Conservation (phyloP, 1,140 invertebrate species). For the Armadillidium nasatum region DNA sequence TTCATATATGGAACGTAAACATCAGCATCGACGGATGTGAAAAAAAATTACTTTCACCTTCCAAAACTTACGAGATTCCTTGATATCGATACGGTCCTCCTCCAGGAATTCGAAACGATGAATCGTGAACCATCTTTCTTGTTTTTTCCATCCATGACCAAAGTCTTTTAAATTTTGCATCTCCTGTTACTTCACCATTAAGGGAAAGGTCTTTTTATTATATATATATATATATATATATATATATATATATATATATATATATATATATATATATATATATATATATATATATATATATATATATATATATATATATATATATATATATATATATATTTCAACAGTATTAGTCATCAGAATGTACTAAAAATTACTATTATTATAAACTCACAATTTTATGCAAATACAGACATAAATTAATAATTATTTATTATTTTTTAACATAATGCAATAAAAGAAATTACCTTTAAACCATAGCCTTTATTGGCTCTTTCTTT, state of each 20-base stretch:
- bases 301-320: no score
- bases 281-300: constrained; percentile 2
- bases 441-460: no score
- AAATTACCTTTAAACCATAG: constrained; percentile 71
- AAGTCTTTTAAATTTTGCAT: constrained; percentile 57
- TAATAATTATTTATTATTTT: no score
- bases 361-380: no score
- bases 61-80: constrained; percentile 53
- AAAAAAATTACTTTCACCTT: no score
- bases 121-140: constrained; percentile 63
- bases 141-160: constrained; percentile 73
- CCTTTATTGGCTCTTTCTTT: constrained; percentile 63
- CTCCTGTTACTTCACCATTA: constrained; percentile 43
- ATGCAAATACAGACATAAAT: no score
- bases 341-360: no score
- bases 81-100: constrained; percentile 58
- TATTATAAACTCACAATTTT: no score
- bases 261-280: constrained; percentile 20
- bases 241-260: constrained; percentile 16
- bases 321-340: no score
- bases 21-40: no score
- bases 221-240: constrained; percentile 14
- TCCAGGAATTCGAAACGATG: constrained; percentile 52
- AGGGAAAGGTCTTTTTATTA: constrained; percentile 49
- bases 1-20: no score